phyloP scores from a whole-genome alignment of 2,113 vertebrate genomes.

The Mustelus asterias region DNA sequence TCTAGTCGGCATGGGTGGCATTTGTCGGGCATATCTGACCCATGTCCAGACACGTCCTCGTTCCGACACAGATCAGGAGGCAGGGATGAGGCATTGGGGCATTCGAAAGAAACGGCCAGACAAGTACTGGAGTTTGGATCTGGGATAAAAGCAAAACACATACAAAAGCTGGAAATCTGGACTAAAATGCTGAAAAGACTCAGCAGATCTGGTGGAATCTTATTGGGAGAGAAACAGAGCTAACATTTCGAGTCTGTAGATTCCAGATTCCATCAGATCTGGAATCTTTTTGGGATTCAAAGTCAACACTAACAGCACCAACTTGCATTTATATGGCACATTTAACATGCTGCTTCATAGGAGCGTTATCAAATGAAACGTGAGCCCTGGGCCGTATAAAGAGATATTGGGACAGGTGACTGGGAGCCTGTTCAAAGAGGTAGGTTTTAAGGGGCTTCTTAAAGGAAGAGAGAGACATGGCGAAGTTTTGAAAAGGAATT shows the following conservation, averaged over 20 bases:
- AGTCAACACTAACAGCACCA: background rate
- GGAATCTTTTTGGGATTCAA: background rate
- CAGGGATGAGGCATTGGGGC: background rate
- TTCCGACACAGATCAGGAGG: background rate
- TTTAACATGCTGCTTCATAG: background rate
- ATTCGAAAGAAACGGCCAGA: background rate
- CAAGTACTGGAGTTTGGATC: background rate
- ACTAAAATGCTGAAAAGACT: no score
- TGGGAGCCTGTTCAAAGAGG: background rate
- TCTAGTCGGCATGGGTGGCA: background rate
- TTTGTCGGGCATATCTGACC: background rate
- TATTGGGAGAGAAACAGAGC: no score
- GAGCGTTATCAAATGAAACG: background rate
- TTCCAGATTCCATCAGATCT: background rate
- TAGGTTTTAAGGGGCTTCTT: background rate
- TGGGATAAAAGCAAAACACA: no score
- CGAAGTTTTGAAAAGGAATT: background rate
- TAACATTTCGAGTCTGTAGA: no score
- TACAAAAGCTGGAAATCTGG: no score
- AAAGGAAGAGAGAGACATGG: background rate
- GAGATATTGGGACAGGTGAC: background rate
- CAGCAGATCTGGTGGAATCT: no score
- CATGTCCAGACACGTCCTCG: background rate
- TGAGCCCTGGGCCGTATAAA: background rate
- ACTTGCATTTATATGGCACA: background rate